These are phyloP conservation scores for Threskiornis aethiopicus DNA, from an alignment of 2,797 vertebrate species.

Conservation along the genomic window DNA sequence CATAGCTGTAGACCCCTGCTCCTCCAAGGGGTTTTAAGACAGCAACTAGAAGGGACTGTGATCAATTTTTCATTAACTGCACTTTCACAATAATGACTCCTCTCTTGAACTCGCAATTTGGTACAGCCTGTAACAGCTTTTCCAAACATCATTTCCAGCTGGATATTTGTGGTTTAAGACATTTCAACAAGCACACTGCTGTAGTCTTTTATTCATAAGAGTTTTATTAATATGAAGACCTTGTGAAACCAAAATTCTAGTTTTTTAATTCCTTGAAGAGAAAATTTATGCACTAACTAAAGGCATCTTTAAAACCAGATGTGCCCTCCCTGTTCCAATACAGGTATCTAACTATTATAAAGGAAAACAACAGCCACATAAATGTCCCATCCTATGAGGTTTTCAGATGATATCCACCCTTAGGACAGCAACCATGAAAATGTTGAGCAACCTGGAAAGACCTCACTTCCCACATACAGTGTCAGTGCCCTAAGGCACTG, in stretches of 20 bases:
- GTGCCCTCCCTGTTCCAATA: neutral
- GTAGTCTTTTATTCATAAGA: neutral
- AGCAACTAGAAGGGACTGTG: neutral
- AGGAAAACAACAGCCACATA: neutral
- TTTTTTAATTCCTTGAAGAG: neutral
- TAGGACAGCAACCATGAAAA: neutral
- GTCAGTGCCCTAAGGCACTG: neutral
- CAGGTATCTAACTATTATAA: neutral
- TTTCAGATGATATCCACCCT: neutral
- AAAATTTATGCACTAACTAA: neutral
- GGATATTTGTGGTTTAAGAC: neutral
- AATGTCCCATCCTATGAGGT: neutral
- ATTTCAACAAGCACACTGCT: neutral
- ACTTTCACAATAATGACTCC: neutral
- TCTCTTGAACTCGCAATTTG: neutral
- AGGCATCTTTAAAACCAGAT: neutral
- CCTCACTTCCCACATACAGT: neutral
- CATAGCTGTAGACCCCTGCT: neutral
- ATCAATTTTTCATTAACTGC: neutral
- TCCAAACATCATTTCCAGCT: neutral
- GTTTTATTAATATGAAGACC: neutral
- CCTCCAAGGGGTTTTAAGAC: neutral
- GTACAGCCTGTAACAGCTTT: neutral
- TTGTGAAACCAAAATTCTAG: neutral
- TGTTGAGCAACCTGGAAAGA: neutral